Evolutionary conservation across 2,797 vertebrate species (phyloP).

Genomic region (Strix occidentalis): DNA sequence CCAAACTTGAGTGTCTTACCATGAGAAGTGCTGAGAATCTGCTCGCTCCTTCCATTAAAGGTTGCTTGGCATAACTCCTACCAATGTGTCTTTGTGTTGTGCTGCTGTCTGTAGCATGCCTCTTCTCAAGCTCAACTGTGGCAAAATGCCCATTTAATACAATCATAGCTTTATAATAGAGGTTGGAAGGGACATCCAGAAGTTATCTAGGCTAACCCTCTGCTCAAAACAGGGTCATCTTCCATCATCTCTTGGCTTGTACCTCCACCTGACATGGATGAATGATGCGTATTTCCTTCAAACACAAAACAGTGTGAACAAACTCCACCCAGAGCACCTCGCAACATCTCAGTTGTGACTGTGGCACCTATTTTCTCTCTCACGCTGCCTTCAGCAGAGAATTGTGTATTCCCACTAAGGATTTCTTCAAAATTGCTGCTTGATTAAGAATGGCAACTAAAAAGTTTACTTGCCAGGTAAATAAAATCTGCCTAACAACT

Average conservation of each 20-base stretch:
- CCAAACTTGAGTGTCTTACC: neutral
- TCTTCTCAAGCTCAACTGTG: neutral
- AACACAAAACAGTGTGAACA: neutral
- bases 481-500: neutral
- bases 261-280: neutral
- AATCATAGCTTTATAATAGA: neutral
- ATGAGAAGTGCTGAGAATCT: neutral
- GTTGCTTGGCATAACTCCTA: neutral
- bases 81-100: neutral
- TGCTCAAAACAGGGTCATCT: neutral
- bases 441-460: neutral
- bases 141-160: neutral
- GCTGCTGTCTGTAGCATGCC: neutral
- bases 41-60: rapidly evolving
- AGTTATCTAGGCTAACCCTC: neutral
- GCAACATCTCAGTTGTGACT: neutral
- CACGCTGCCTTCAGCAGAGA: neutral
- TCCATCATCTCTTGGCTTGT: neutral
- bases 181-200: neutral
- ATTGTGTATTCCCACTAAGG: neutral
- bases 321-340: neutral
- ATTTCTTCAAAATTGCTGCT: neutral
- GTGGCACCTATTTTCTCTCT: neutral
- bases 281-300: neutral
- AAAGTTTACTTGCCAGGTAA: neutral